Conservation (phyloP, 2,113 vertebrate genomes). For the Strix uralensis region DNA sequence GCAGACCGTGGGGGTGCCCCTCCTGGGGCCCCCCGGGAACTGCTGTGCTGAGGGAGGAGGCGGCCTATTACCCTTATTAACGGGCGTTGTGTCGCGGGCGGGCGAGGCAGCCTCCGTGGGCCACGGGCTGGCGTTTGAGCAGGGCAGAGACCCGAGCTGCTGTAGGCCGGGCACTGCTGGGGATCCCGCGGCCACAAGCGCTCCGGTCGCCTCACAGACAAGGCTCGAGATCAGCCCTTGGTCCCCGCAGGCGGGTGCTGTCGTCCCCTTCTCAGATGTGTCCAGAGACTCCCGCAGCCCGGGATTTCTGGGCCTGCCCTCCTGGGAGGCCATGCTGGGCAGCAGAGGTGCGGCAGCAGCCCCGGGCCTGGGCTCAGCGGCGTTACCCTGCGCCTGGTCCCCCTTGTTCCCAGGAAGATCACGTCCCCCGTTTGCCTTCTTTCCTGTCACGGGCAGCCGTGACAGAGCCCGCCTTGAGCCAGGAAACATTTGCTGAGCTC, state of each 20-base stretch:
- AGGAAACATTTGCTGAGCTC: not conserved
- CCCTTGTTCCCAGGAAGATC: not conserved
- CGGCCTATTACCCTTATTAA: not conserved
- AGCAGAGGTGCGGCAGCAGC: not conserved
- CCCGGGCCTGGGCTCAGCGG: fast-evolving
- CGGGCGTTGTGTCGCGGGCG: not conserved
- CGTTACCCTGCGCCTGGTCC: fast-evolving
- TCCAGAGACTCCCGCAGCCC: not conserved
- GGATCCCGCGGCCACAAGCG: not conserved
- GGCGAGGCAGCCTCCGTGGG: not conserved
- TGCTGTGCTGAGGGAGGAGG: not conserved
- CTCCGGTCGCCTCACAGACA: fast-evolving
- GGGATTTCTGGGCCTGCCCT: fast-evolving
- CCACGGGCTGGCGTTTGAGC: not conserved
- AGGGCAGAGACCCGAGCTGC: not conserved
- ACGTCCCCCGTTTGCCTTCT: not conserved
- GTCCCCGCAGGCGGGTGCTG: not conserved
- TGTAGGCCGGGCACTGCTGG: not conserved
- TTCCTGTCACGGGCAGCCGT: not conserved
- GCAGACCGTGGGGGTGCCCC: no score
- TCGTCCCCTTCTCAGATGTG: fast-evolving
- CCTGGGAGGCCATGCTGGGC: not conserved
- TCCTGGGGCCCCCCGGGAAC: not conserved
- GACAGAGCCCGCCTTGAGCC: not conserved
- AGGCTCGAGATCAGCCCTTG: not conserved